Percentiles rank a stretch among this genome's conserved stretches.
Conservation (phyloP, 2,797 vertebrate genomes). For the Carapus acus region DNA sequence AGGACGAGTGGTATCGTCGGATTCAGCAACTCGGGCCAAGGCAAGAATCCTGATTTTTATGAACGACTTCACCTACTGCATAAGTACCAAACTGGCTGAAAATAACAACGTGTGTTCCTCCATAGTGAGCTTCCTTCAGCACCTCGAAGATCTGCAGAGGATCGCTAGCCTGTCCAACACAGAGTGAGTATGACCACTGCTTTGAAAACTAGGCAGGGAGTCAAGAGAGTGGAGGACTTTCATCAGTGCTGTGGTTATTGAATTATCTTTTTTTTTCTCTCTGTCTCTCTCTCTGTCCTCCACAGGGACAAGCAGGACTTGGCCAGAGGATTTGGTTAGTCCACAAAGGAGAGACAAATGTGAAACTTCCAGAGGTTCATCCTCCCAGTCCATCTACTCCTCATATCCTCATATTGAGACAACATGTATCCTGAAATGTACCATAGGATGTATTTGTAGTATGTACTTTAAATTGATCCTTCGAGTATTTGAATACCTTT, state of each 20-base stretch:
- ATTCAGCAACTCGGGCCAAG: conserved; percentile 3
- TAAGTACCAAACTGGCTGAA: too few relatives aligned
- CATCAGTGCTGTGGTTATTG: background rate
- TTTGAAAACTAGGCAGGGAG: too few relatives aligned
- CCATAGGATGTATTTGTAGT: conserved; percentile 16
- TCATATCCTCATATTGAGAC: conserved; percentile 31
- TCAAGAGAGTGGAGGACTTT: too few relatives aligned
- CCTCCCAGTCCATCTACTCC: conserved; percentile 2
- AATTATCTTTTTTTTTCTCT: background rate
- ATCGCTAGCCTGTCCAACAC: conserved; percentile 39
- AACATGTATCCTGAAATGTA: conserved; percentile 25
- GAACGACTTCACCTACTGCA: too few relatives aligned
- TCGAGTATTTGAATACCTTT: conserved; percentile 12
- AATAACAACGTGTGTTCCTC: conserved; percentile 1
- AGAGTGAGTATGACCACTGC: conserved; percentile 45
- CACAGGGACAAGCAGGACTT: conserved; percentile 23
- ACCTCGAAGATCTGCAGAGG: conserved; percentile 49
- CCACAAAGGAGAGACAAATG: conserved; percentile 37
- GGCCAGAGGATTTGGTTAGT: too few relatives aligned
- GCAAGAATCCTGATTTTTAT: too few relatives aligned
- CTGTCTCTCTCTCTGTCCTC: conserved; percentile 11
- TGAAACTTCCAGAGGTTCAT: conserved; percentile 3
- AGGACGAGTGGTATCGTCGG: conserved; percentile 21
- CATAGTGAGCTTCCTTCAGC: conserved; percentile 37
- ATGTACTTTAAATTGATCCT: conserved; percentile 4